These are phyloP conservation scores for Herpetotheres cachinnans DNA, from an alignment of 2,113 vertebrate species.

Conservation along the genomic window DNA sequence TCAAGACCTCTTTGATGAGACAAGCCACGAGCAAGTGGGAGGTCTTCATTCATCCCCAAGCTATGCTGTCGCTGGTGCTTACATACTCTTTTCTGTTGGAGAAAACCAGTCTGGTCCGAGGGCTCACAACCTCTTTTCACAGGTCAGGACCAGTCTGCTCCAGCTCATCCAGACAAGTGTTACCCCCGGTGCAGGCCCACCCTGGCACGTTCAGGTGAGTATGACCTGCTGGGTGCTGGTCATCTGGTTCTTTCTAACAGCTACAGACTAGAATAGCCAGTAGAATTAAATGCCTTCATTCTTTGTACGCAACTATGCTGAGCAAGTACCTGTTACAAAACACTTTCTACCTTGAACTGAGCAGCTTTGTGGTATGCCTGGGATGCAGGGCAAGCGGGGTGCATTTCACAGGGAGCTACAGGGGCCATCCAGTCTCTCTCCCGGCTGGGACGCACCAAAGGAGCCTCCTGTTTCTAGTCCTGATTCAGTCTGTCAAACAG, in stretches of 20 bases:
- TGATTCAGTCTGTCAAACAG: not conserved
- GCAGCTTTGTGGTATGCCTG: not conserved
- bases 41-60: not conserved
- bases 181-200: not conserved
- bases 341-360: not conserved
- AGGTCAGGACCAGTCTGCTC: not conserved
- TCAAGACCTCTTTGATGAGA: not conserved
- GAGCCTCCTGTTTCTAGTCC: not conserved
- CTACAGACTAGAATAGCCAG: not conserved
- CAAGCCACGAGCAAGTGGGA: not conserved
- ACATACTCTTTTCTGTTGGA: not conserved
- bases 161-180: not conserved
- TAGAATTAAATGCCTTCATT: not conserved
- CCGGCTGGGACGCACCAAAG: not conserved
- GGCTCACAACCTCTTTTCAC: not conserved
- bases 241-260: not conserved
- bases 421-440: not conserved
- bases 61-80: accelerated
- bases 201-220: accelerated
- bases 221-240: not conserved
- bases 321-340: accelerated
- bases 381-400: not conserved
- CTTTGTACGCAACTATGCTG: not conserved
- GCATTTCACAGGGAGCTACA: not conserved
- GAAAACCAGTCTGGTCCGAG: not conserved